Evolutionary conservation across 2,797 vertebrate species (phyloP).

Genomic region (Tokudaia muenninki): DNA sequence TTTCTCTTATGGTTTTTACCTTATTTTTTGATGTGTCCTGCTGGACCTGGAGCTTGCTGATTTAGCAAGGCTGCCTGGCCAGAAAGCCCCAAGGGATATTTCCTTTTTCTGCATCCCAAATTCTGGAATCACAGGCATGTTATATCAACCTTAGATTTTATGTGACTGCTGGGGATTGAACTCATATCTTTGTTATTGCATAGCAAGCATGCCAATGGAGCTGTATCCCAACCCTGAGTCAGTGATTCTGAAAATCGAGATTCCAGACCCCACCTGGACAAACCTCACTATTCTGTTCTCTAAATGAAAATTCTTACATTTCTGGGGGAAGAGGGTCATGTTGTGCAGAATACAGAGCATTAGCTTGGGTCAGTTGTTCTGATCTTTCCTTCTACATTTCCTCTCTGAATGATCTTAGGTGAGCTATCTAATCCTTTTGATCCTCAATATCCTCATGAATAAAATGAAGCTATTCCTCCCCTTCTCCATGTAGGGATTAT

Average conservation of each 20-base stretch:
- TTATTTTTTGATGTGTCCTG: not conserved
- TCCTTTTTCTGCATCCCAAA: not conserved
- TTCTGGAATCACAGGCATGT: not conserved
- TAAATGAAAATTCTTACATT: not conserved
- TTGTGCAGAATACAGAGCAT: accelerated
- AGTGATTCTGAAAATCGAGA: not conserved
- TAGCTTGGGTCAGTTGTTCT: not conserved
- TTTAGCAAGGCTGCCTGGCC: not conserved
- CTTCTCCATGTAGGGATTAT: not conserved
- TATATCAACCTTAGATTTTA: not conserved
- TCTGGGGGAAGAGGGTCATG: not conserved
- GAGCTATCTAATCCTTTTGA: not conserved
- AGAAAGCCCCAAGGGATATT: not conserved
- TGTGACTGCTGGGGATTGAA: not conserved
- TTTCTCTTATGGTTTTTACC: not conserved
- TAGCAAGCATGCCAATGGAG: not conserved
- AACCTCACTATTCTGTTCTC: accelerated
- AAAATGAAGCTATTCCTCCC: not conserved
- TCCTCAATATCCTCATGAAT: not conserved
- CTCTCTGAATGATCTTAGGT: not conserved
- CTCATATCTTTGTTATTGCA: not conserved
- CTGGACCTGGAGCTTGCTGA: not conserved
- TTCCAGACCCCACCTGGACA: not conserved
- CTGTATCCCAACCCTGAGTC: not conserved
- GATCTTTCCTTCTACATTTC: not conserved